Evolutionary conservation across 2,113 vertebrate species (phyloP), one percentile per base, ranked within the genome.

Genomic region (Ceuthmochares aereus): DNA sequence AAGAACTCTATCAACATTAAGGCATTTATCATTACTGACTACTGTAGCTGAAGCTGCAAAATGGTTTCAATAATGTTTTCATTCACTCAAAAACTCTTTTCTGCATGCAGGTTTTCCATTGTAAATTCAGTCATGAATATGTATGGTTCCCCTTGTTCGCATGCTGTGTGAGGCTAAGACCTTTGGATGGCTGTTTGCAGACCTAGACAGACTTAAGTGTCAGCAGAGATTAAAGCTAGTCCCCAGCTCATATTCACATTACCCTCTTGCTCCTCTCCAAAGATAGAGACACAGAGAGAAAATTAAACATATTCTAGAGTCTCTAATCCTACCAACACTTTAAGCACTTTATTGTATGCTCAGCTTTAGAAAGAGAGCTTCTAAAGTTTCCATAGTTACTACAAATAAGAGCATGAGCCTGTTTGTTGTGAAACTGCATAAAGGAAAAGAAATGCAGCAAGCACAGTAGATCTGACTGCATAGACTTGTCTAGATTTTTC

Each of bases 241-340:
- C 95, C 81, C 96, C 96, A 97, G 98, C 96, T 98, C 98, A 98
- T 97, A 96, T 96, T 98, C 98, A 98, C 97, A 98, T 96, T 97
- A 98, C 97, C 97, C 98, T 97, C 98, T 98, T 98, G 97, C 98
- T 98, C 97, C 96, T 97, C 97, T 97, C 97, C 95, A 97, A 90
- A 98, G 95, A 96, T 2, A 97, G 79, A 95, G 75, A 93, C 81
- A 97, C 77, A 94, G 98, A 98, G 97, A 98, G 98, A 98, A 98
- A 98, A 99, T 98, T 96, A 98, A 98, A 99, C 98, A 98, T 98
- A 97, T 98, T 98, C 97, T 96, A 89, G 97, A 98, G 98, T 96
- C 97, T 96, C 98, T 99, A 98, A 99, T 98, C 98, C 98, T 91
- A 96, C 97, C 98, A 97, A 98, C 98, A 98, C 97, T 98, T 97